These are phyloP conservation scores for Menidia menidia DNA, from an alignment of 2,797 vertebrate species.

Conservation along the genomic window DNA sequence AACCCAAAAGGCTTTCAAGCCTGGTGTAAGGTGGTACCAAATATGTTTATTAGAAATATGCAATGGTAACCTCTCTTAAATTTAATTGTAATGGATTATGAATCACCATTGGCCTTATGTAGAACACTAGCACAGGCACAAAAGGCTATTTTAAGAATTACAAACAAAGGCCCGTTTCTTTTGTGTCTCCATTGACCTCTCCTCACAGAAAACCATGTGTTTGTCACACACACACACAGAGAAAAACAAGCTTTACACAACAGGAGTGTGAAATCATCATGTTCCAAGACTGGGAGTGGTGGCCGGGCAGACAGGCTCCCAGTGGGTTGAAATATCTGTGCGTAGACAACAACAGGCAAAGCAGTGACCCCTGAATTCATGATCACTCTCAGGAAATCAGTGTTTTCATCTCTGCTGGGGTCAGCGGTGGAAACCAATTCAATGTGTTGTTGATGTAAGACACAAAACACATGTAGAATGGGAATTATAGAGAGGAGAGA, in stretches of 20 bases:
- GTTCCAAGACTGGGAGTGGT: constrained; percentile 64
- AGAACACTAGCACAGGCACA: constrained; percentile 47
- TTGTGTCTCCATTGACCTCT: constrained; percentile 67
- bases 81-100: constrained; percentile 27
- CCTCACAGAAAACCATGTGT: constrained; percentile 73
- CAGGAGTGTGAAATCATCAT: constrained; percentile 81
- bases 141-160: constrained; percentile 53
- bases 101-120: constrained; percentile 29
- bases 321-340: constrained; percentile 52
- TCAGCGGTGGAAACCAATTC: constrained; percentile 51
- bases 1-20: not conserved
- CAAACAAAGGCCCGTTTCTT: constrained; percentile 64
- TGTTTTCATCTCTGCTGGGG: constrained; percentile 48
- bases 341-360: constrained; percentile 52
- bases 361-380: constrained; percentile 62
- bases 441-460: constrained; percentile 26
- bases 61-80: constrained; percentile 9
- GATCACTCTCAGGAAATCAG: constrained; percentile 56
- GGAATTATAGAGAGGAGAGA: constrained; percentile 13
- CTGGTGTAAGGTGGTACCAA: not conserved
- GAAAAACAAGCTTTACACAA: constrained; percentile 78
- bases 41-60: not conserved
- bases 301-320: constrained; percentile 26
- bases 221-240: constrained; percentile 65
- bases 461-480: constrained; percentile 16